Percentiles rank a stretch among this genome's conserved stretches.
Conservation (phyloP, 2,113 vertebrate species). For the Paraplagusia blochii region DNA sequence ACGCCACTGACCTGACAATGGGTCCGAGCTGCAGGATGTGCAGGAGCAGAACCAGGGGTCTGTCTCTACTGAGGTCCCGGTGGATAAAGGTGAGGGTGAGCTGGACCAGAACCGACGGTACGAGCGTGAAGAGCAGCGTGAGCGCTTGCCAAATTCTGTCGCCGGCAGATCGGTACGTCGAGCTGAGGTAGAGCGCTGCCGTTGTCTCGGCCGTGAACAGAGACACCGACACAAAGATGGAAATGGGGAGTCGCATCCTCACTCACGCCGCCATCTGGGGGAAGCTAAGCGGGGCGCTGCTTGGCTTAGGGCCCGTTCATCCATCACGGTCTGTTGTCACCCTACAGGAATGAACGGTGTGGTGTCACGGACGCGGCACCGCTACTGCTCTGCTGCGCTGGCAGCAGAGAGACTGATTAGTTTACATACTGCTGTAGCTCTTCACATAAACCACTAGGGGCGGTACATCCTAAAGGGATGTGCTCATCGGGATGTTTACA, state of each 20-base stretch:
- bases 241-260: slow-evolving; percentile 91
- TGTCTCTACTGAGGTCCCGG: slow-evolving; percentile 90
- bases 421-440: slow-evolving; percentile 9
- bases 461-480: too few relatives aligned
- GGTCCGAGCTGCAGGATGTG: slow-evolving; percentile 95
- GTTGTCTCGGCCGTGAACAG: slow-evolving; percentile 90
- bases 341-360: slow-evolving; percentile 3
- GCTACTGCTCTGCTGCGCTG: slow-evolving; percentile 4
- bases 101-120: slow-evolving; percentile 91
- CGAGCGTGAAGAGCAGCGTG: slow-evolving; percentile 89
- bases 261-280: slow-evolving; percentile 67
- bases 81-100: slow-evolving; percentile 93
- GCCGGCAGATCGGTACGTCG: slow-evolving; percentile 85
- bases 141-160: slow-evolving; percentile 90
- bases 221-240: slow-evolving; percentile 87
- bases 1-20: slow-evolving; percentile 83
- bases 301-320: slow-evolving; percentile 25
- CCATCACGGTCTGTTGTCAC: slow-evolving; percentile 31
- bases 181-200: slow-evolving; percentile 88
- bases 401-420: slow-evolving; percentile 25
- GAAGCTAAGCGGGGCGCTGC: slow-evolving; percentile 26
- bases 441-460: neutral
- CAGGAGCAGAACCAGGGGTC: slow-evolving; percentile 89
- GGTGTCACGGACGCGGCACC: slow-evolving; percentile 12
- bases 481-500: too few relatives aligned